Base-by-base conservation (phyloP, 1,140 invertebrate species). In the Brachionus sp. region DNA sequence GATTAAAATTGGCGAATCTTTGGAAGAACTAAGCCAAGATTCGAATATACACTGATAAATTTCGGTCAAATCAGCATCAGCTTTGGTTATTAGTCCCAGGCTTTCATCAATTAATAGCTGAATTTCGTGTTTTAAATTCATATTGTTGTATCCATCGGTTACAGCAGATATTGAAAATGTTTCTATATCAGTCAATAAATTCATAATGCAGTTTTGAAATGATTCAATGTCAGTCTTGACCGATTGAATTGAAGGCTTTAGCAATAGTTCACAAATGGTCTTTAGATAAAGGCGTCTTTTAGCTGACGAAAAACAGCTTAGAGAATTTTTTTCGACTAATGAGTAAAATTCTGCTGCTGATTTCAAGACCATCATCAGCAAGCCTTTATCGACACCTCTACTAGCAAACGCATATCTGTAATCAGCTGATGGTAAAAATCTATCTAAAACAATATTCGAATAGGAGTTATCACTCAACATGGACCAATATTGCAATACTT, bases 321-420 rank as follows among this genome's bases (percentile, higher is more conserved):
- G 33, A 3, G 70, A 75, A 75, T 75, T 75, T 25, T 39, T 42
- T 10, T 80, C 77, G 13, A 37, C 62, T 19, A 80, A 19, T 39
- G 77, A 80, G 25, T 80, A 80, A 25, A 80, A 80, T 19, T 80
- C 77, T 1, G 77, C 77, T n/a, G 77, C 77, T 25, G 77, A 80
- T 80, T 80, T 80, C 2, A 80, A 25, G 5, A 80, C 19, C n/a
- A 33, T 80, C 77, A 80, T 80, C 12, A 80, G 12, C 6, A 80
- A 16, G 6, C 77, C 77, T 80, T 37, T 25, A 23, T 80, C 62
- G 7, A 53, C 57, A 4, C 77, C 77, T 12, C 77, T 25, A 25
- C 35, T 62, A 10, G 77, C 77, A 44, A 80, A 80, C 3, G 50
- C 77, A 29, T 62, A 80, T 25, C 62, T 23, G 39, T 39, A 80